Evolutionary conservation across 1,140 invertebrate genomes (phyloP).

Genomic region (Galleria mellonella): DNA sequence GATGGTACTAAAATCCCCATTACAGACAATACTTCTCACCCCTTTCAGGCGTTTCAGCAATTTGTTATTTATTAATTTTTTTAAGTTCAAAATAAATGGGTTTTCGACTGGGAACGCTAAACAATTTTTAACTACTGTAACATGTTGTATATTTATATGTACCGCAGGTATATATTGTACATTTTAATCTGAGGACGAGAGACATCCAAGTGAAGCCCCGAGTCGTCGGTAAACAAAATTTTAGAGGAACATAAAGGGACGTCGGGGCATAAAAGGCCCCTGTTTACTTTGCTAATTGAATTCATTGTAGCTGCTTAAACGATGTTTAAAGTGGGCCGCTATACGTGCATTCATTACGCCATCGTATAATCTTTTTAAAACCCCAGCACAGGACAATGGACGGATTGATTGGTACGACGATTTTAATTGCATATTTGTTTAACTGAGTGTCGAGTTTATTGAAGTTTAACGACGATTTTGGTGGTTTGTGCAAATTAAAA

Average conservation of each 20-base stretch:
- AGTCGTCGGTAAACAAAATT: slow-evolving; percentile 29
- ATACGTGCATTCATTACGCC: slow-evolving; percentile 28
- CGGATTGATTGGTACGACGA: slow-evolving; percentile 10
- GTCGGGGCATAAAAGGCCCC: slow-evolving; percentile 35
- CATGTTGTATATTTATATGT: too few relatives aligned
- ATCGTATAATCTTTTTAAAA: slow-evolving; percentile 9
- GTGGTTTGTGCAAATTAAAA: too few relatives aligned
- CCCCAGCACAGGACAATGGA: neutral
- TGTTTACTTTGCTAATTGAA: slow-evolving; percentile 62
- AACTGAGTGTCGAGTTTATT: too few relatives aligned
- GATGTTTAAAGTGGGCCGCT: slow-evolving; percentile 38
- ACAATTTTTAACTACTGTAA: too few relatives aligned
- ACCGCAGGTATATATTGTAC: neutral
- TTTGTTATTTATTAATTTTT: too few relatives aligned
- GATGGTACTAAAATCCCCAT: too few relatives aligned
- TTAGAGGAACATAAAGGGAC: slow-evolving; percentile 25
- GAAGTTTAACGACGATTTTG: too few relatives aligned
- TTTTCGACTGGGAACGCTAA: too few relatives aligned
- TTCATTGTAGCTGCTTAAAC: slow-evolving; percentile 57
- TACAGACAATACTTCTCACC: too few relatives aligned
- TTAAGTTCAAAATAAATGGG: too few relatives aligned
- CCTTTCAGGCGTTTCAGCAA: too few relatives aligned
- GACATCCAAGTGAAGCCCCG: slow-evolving; percentile 3
- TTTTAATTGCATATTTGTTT: neutral
- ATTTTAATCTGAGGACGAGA: slow-evolving; percentile 1